Evolutionary conservation across 30 jellyfish, hydroid and myxozoan genomes (phyloP), one percentile per base, ranked within the genome.

Genomic region (Turritopsis rubra): DNA sequence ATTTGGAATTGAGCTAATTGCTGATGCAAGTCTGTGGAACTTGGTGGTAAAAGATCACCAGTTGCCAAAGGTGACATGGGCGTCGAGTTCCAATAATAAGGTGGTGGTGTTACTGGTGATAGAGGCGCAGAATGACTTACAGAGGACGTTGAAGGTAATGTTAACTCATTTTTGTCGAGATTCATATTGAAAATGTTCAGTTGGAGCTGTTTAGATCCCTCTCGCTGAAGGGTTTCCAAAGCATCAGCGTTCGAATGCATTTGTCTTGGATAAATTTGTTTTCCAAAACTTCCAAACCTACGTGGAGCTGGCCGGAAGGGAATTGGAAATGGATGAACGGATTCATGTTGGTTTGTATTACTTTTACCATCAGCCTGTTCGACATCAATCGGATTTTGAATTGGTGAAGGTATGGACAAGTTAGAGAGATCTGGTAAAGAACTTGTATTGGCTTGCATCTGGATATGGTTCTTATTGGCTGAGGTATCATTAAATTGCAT

Each of bases 1-100:
- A 82, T 66, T 71, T 75, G 91, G 65, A 75, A 85, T 83, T 83
- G 90, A 13, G 52, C 81, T 88, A 75, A 79, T 54, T 83, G 91
- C 68, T 85, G 91, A 65, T 84, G 91, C 83, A 85, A 76, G 25
- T 85, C 89, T 27, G 88, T 72, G 28, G 82, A 86, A 54, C 60
- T 68, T 22, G 86, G 94, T 1, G 90, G 82, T 71, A 75, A 78
- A 29, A 93, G 71, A 22, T 93, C 99, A 84, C 86, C 95, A 73
- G 86, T 73, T 52, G 96, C 99, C 19, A 93, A 89, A 9, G 99
- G 99, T 7, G 99, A 93, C 54, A 93, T 85, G 23, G 99, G 88
- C 21, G 95, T 88, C 29, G 75, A 41, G 52, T 52, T 80, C 90
- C 94, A 86, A 54, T 85, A 75, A 76, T 24, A 86, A n/a, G 82